These are phyloP conservation scores for Cydia pomonella DNA, from an alignment of 1,140 invertebrate genomes.

Conservation along the genomic window DNA sequence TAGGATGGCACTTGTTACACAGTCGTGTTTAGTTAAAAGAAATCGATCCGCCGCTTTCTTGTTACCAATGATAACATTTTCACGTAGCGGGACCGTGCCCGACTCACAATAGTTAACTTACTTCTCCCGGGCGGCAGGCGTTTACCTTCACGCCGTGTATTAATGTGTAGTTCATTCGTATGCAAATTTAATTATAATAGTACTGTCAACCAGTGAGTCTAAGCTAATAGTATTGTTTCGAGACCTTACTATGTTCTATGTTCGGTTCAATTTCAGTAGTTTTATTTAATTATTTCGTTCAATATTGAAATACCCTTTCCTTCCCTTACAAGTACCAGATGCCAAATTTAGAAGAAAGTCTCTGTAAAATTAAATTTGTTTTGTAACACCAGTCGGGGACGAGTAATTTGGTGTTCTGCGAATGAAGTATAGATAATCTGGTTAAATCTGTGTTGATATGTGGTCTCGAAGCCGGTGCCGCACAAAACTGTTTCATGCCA, in stretches of 20 bases:
- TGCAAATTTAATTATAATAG: slow-evolving; percentile 16
- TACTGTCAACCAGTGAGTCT: slow-evolving; percentile 23
- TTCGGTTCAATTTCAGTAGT: not conserved
- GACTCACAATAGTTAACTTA: slow-evolving; percentile 5
- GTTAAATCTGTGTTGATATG: not conserved
- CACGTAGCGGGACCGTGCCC: slow-evolving; percentile 13
- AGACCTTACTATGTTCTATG: not conserved
- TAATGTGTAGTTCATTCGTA: slow-evolving; percentile 4
- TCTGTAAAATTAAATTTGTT: not conserved
- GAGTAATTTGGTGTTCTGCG: not conserved
- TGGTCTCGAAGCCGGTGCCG: slow-evolving; percentile 44
- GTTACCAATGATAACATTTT: slow-evolving; percentile 19
- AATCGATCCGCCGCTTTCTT: slow-evolving; percentile 4
- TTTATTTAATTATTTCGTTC: not conserved
- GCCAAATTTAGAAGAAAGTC: not conserved
- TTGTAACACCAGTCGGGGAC: not conserved
- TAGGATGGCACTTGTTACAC: slow-evolving; percentile 36
- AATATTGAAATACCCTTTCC: not conserved
- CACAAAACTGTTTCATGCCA: slow-evolving; percentile 77
- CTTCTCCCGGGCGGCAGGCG: slow-evolving; percentile 15
- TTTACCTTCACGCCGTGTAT: not conserved
- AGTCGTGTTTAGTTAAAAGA: not conserved
- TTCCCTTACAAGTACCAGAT: not conserved
- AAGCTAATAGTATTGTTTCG: slow-evolving; percentile 11
- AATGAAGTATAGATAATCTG: not conserved